Conservation (phyloP, 2,797 vertebrate genomes). For the Acanthurus lineatus region DNA sequence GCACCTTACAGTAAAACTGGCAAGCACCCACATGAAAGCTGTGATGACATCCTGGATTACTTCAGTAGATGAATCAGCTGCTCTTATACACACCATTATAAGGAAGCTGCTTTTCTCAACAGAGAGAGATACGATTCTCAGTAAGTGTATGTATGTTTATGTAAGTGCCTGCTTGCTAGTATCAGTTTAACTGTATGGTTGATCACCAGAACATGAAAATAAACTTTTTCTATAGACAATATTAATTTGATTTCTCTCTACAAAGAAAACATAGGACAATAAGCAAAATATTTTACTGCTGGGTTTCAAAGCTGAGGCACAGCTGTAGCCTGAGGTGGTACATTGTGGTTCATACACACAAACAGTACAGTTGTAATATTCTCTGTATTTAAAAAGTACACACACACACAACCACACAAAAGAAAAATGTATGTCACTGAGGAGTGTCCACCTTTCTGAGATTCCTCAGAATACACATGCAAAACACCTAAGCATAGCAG, state of each 20-base stretch:
- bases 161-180: neutral
- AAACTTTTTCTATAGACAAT: neutral
- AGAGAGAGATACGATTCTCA: neutral
- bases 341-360: neutral
- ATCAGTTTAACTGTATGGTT: neutral
- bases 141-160: neutral
- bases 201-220: neutral
- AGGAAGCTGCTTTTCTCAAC: constrained; percentile 33
- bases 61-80: constrained; percentile 27
- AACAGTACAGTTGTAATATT: too few species aligned
- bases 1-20: constrained; percentile 4
- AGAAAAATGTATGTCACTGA: neutral
- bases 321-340: neutral
- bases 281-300: neutral
- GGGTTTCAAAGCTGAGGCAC: neutral
- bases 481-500: constrained; percentile 22
- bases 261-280: neutral
- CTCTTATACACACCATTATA: constrained; percentile 9
- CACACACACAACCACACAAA: neutral
- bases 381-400: too few species aligned
- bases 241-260: neutral
- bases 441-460: constrained; percentile 26
- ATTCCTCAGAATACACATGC: constrained; percentile 40
- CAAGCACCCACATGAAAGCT: constrained; percentile 34
- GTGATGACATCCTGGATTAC: constrained; percentile 11